phyloP scores from a whole-genome alignment of 2,888 invertebrate genomes.

The Megaustenia siamemsis region DNA sequence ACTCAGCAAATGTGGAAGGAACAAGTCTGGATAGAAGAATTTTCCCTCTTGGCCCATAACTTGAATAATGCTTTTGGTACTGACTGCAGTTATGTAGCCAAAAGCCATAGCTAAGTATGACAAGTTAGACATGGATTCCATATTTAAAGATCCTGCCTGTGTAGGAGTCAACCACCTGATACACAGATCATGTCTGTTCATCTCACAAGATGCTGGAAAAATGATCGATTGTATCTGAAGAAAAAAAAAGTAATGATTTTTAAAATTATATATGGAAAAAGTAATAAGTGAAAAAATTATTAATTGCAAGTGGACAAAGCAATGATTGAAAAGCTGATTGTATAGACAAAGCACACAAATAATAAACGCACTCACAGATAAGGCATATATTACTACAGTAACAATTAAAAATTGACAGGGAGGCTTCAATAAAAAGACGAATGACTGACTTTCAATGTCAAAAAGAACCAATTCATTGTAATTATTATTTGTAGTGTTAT shows the following conservation, averaged over 20 bases:
- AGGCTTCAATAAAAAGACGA: too few relatives aligned
- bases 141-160: background rate
- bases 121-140: conserved; percentile 35
- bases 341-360: too few relatives aligned
- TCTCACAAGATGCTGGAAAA: background rate
- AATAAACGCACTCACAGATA: too few relatives aligned
- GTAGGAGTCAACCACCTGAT: conserved; percentile 32
- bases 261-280: too few relatives aligned
- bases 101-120: conserved; percentile 39
- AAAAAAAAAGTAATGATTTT: background rate
- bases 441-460: too few relatives aligned
- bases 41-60: conserved; percentile 39
- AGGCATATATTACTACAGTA: too few relatives aligned
- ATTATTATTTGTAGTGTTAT: too few relatives aligned
- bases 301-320: too few relatives aligned
- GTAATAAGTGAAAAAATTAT: too few relatives aligned
- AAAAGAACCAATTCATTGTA: too few relatives aligned
- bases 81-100: conserved; percentile 45
- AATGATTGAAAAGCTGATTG: too few relatives aligned
- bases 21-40: conserved; percentile 57
- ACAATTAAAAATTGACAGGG: too few relatives aligned
- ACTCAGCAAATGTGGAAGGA: conserved; percentile 58
- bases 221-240: conserved; percentile 44
- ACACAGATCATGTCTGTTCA: background rate
- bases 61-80: background rate